Percentiles rank a stretch among this genome's conserved stretches.
Evolutionary conservation across 2,888 invertebrate genomes (phyloP).

Genomic region (Drosophila anceps): DNA sequence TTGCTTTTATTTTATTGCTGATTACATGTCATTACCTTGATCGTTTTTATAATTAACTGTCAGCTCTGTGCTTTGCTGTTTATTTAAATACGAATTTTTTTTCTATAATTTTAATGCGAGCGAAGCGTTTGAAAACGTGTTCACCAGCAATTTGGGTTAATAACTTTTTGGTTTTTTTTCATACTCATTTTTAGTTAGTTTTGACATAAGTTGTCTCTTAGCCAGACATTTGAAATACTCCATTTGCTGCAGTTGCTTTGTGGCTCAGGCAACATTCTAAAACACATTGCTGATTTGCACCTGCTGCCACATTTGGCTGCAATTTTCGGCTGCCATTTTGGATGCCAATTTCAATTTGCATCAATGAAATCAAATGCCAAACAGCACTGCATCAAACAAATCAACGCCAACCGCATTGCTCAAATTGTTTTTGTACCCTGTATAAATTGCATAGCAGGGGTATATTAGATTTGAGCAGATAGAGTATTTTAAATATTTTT

Average conservation of each 20-base stretch:
- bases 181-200: neutral
- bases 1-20: slow-evolving; percentile 28
- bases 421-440: slow-evolving; percentile 13
- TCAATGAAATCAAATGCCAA: slow-evolving; percentile 63
- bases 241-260: slow-evolving; percentile 11
- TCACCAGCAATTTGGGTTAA: slow-evolving; percentile 10
- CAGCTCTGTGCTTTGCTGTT: slow-evolving; percentile 35
- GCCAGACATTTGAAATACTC: slow-evolving; percentile 2
- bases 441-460: neutral
- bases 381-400: slow-evolving; percentile 26
- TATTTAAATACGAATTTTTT: slow-evolving; percentile 27
- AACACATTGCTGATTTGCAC: slow-evolving; percentile 25
- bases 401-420: slow-evolving; percentile 40
- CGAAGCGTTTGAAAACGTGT: slow-evolving; percentile 29
- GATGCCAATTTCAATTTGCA: slow-evolving; percentile 65
- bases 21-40: slow-evolving; percentile 71
- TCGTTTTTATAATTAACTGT: slow-evolving; percentile 70
- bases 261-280: slow-evolving; percentile 33
- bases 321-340: slow-evolving; percentile 26
- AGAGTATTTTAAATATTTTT: neutral
- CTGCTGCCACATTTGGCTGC: slow-evolving; percentile 35
- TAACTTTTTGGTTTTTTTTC: slow-evolving; percentile 2
- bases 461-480: neutral
- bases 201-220: neutral
- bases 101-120: slow-evolving; percentile 14